Conservation (phyloP, 2,113 vertebrate genomes). For the Pomatostomus ruficeps region DNA sequence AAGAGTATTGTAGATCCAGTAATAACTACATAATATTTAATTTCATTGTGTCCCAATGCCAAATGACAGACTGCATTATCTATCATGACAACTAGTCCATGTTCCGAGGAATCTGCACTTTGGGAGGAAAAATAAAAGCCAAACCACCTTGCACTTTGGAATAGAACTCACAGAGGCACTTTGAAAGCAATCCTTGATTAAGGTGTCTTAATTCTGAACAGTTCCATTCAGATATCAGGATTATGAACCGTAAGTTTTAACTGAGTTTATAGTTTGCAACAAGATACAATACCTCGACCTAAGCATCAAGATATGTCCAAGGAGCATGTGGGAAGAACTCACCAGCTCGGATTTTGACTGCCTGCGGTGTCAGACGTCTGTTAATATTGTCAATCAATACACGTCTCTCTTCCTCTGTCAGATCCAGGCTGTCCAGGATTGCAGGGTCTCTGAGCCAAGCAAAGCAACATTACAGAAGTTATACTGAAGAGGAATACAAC, state of each 20-base stretch:
- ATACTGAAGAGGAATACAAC: not conserved
- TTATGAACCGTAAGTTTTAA: not conserved
- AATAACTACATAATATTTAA: not conserved
- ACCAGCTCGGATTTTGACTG: conserved; percentile 98
- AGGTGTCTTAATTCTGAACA: not conserved
- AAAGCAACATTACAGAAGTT: not conserved
- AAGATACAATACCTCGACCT: not conserved
- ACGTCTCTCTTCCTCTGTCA: conserved; percentile 89
- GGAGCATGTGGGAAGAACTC: not conserved
- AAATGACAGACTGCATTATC: not conserved
- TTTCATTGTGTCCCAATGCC: not conserved
- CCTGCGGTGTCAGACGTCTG: conserved; percentile 94
- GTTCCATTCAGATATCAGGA: not conserved
- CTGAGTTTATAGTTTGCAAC: not conserved
- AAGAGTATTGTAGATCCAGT: not conserved
- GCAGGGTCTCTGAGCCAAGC: conserved; percentile 82
- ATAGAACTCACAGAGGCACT: not conserved
- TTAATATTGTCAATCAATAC: conserved; percentile 97
- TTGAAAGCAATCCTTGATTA: not conserved
- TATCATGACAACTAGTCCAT: not conserved
- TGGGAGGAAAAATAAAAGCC: not conserved
- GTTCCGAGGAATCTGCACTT: not conserved
- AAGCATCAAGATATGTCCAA: not conserved
- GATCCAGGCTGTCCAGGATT: conserved; percentile 89
- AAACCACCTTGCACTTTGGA: not conserved